Base-by-base conservation (phyloP, 2,797 vertebrate species). In the Syngnathus rostellatus region DNA sequence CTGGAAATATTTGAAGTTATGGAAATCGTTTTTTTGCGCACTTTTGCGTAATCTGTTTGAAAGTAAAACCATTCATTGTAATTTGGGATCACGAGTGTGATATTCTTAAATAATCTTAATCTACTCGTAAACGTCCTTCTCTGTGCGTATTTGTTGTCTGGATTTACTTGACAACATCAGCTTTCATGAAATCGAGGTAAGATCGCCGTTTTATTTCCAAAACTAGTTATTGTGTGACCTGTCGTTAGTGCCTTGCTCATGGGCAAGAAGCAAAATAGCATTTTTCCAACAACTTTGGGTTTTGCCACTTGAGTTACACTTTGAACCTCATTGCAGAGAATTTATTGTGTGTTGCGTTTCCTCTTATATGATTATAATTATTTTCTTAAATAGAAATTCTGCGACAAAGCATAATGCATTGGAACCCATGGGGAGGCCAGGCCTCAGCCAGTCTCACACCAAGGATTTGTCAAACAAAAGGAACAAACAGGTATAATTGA, bases 141-240 rank as follows among this genome's bases (percentile, higher is more conserved):
- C n/a, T 45, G 6, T 7, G 12, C n/a, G 16, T 38, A 61, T 16
- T 45, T 50, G 8, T 55, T 53, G 68, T 53, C 50, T 53, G 8
- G 16, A 6, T n/a, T n/a, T 48, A 39, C 12, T 63, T 50, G 16
- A 31, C 37, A 41, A 16, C 45, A 39, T 14, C 39, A 66, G 62
- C 68, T 74, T 62, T 14, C 46, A 90, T 91, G 89, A 87, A 87
- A 73, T 88, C 87, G 67, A 90, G 91, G 90, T 91, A 75, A 84
- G 77, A 63, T 40, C 38, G 40, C 16, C 31, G 31, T 31, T 31
- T 31, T 31, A 31, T 31, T 3, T 31, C 40, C 7, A 8, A 62
- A 0, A 23, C 31, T 6, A 46, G 9, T 21, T 46, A 40, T 64
- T 38, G 51, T 23, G 31, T 6, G 66, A 25, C 25, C 25, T 25